phyloP scores from a whole-genome alignment of 1,140 invertebrate species.

The Phocides pigmalion region DNA sequence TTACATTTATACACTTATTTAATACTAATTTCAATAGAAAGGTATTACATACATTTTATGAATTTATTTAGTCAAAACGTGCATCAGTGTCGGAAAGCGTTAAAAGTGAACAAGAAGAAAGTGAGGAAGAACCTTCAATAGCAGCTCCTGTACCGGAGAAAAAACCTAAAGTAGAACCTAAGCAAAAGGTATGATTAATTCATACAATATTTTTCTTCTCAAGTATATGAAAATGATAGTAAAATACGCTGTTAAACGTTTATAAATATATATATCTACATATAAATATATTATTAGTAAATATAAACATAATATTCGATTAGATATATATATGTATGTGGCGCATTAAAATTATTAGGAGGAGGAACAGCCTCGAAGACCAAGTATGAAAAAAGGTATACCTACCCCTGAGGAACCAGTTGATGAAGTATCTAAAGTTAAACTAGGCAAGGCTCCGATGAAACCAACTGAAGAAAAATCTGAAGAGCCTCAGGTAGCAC shows the following conservation, averaged over 20 bases:
- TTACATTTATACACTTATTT: constrained; percentile 33
- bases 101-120: constrained; percentile 70
- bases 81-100: constrained; percentile 69
- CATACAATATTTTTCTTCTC: neutral
- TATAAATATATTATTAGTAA: too few species aligned
- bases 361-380: constrained; percentile 76
- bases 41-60: constrained; percentile 24
- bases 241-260: too few species aligned
- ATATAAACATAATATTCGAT: too few species aligned
- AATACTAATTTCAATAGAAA: constrained; percentile 39
- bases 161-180: constrained; percentile 71
- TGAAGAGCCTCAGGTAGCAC: constrained; percentile 70
- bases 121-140: constrained; percentile 69
- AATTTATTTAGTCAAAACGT: constrained; percentile 64
- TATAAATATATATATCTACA: too few species aligned
- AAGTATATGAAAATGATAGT: too few species aligned
- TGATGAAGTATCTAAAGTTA: constrained; percentile 79
- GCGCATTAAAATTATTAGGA: constrained; percentile 59
- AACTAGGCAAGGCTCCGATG: constrained; percentile 77
- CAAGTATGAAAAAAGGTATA: constrained; percentile 80
- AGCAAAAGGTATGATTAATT: constrained; percentile 60
- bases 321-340: too few species aligned
- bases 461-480: constrained; percentile 76
- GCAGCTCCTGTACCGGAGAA: constrained; percentile 66
- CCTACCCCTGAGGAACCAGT: constrained; percentile 84